A percentile compares a stretch with the other conserved stretches of the same genome.
phyloP scores from a whole-genome alignment of 2,797 vertebrate genomes.

The Erpetoichthys calabaricus region DNA sequence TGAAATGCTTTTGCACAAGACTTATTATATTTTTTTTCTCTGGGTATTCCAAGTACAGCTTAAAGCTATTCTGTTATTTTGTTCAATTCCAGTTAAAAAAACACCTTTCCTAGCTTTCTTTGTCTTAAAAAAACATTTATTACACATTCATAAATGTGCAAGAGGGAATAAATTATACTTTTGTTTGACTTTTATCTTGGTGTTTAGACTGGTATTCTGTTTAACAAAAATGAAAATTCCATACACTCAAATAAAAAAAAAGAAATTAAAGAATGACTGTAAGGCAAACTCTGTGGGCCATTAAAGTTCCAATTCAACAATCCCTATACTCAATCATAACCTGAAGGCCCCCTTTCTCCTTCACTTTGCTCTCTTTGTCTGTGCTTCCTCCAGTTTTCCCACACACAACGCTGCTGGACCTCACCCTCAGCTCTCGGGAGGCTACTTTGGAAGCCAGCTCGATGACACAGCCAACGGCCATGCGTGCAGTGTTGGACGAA shows the following conservation, averaged over 20 bases:
- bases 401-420: constrained; percentile 53
- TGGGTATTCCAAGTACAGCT: no score
- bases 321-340: constrained; percentile 35
- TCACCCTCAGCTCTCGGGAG: constrained; percentile 72
- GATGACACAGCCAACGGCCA: constrained; percentile 80
- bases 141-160: constrained; percentile 40
- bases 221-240: constrained; percentile 52
- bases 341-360: constrained; percentile 18
- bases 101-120: constrained; percentile 16
- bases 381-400: constrained; percentile 50
- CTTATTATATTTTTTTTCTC: no score
- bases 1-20: no score
- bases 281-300: constrained; percentile 53
- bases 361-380: constrained; percentile 31
- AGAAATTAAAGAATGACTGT: constrained; percentile 24
- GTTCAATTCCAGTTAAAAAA: no score
- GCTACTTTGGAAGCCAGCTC: constrained; percentile 61
- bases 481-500: constrained; percentile 56
- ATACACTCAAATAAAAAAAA: constrained; percentile 32
- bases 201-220: constrained; percentile 61
- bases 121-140: constrained; percentile 41
- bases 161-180: constrained; percentile 44
- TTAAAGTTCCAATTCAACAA: constrained; percentile 51
- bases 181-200: constrained; percentile 40
- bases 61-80: no score